Evolutionary conservation across 2,113 vertebrate genomes (phyloP).

Genomic region (Rafetus swinhoei): DNA sequence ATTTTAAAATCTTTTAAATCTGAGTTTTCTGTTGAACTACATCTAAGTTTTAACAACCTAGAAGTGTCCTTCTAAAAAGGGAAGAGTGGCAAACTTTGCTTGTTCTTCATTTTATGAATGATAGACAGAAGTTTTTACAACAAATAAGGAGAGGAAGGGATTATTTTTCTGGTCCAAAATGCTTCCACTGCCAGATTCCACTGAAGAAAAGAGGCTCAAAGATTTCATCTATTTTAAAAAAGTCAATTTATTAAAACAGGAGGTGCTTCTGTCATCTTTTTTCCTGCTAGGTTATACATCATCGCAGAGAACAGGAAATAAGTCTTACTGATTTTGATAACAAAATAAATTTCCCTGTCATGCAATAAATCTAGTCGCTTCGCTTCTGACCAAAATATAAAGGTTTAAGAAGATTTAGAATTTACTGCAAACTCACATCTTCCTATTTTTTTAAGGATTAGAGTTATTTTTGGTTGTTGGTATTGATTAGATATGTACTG

Average conservation of each 20-base stretch:
- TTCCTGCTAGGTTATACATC: background rate
- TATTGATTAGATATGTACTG: background rate
- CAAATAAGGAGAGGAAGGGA: background rate
- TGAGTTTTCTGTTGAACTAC: background rate
- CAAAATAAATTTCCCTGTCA: background rate
- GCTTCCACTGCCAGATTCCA: background rate
- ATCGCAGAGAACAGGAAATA: background rate
- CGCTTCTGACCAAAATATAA: background rate
- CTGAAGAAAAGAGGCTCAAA: background rate
- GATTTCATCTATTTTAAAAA: background rate
- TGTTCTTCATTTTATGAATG: background rate
- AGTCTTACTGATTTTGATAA: background rate
- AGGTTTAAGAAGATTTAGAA: background rate
- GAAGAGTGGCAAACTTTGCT: background rate
- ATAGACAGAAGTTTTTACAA: background rate
- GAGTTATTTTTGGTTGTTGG: background rate
- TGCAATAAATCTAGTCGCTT: background rate
- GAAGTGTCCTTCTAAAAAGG: background rate
- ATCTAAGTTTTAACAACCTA: background rate
- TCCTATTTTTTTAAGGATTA: background rate
- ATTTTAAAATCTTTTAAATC: background rate
- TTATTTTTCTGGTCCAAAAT: background rate
- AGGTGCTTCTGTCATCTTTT: background rate
- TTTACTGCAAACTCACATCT: background rate
- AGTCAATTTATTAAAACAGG: background rate